Percentiles rank a stretch among this genome's conserved stretches.
These are phyloP conservation scores for Saimiri boliviensis DNA, from an alignment of 2,113 vertebrate species.

Conservation along the genomic window DNA sequence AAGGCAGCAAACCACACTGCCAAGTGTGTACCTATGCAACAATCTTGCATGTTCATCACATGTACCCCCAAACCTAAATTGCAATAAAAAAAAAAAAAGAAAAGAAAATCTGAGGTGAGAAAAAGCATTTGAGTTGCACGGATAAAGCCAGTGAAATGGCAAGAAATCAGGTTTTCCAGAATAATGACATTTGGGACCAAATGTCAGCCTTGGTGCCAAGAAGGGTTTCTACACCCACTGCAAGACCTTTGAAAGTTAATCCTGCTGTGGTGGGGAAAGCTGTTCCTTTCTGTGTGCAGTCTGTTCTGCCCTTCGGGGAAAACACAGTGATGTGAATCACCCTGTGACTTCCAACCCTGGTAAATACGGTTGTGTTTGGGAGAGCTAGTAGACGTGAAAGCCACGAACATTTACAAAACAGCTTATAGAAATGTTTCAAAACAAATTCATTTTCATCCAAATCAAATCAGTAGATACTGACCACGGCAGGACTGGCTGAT, in stretches of 20 bases:
- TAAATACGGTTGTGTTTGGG: background rate
- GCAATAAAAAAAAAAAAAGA: no score
- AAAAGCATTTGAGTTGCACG: background rate
- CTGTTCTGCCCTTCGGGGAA: background rate
- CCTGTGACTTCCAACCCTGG: background rate
- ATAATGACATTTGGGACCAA: constrained; percentile 21
- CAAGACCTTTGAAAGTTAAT: constrained; percentile 30
- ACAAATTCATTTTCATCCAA: background rate
- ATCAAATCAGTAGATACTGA: background rate
- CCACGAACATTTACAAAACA: background rate
- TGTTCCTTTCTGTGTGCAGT: background rate
- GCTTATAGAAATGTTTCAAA: constrained; percentile 30
- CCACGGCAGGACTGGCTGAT: background rate
- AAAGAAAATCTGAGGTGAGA: background rate
- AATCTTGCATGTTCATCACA: no score
- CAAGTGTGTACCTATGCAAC: no score
- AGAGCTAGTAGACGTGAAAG: background rate
- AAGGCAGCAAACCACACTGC: no score
- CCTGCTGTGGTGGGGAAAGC: background rate
- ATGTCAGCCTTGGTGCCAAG: background rate
- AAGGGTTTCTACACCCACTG: background rate
- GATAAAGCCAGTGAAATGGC: background rate
- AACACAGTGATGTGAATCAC: background rate
- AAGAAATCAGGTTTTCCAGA: background rate
- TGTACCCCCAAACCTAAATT: no score